Conservation (phyloP, 2,797 vertebrate species). For the Monodelphis domestica region DNA sequence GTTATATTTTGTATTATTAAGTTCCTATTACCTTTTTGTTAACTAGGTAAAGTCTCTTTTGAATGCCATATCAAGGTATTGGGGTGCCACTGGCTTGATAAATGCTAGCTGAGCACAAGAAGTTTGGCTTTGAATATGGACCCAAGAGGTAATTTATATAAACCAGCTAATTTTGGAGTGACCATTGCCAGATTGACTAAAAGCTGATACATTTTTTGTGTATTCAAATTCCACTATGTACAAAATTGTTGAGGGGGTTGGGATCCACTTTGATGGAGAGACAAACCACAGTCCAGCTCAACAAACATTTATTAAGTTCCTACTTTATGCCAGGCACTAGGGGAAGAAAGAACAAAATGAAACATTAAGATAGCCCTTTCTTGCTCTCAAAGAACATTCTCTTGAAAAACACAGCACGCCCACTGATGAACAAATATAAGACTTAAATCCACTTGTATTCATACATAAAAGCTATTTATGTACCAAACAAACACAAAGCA, state of each 20-base stretch:
- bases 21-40: not conserved
- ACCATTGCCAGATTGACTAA: not conserved
- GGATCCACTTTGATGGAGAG: not conserved
- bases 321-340: not conserved
- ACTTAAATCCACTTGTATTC: not conserved
- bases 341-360: not conserved
- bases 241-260: not conserved
- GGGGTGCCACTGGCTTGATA: not conserved
- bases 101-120: not conserved
- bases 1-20: not conserved
- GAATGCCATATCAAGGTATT: not conserved
- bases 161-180: not conserved
- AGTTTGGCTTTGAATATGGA: not conserved
- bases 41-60: not conserved
- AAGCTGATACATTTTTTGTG: not conserved
- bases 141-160: not conserved
- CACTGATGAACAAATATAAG: not conserved
- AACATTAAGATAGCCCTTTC: not conserved
- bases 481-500: not conserved
- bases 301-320: not conserved
- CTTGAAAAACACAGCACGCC: not conserved
- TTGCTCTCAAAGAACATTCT: not conserved
- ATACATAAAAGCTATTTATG: not conserved
- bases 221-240: not conserved
- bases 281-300: not conserved